These are phyloP conservation scores for Bolinopsis microptera DNA, from an alignment of 37 sponge, comb jelly and placozoan genomes.

Conservation along the genomic window DNA sequence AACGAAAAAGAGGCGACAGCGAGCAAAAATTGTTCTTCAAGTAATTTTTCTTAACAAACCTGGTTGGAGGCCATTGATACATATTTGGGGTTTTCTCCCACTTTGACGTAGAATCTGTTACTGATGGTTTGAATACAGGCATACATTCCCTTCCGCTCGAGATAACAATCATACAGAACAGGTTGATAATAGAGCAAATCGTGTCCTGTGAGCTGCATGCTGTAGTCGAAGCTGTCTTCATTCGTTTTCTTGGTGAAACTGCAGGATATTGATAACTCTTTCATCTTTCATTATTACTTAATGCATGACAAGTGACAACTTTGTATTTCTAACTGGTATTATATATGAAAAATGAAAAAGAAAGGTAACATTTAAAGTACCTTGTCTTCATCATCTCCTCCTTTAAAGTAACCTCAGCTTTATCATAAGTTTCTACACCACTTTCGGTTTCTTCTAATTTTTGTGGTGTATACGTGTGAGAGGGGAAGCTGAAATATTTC, in stretches of 20 bases:
- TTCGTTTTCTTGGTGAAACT: not conserved
- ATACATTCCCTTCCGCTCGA: not conserved
- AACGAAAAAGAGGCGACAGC: no score
- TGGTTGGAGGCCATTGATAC: not conserved
- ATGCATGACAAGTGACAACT: no score
- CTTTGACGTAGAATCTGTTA: not conserved
- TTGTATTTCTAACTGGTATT: no score
- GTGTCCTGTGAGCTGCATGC: not conserved
- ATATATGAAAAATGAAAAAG: no score
- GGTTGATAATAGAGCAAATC: not conserved
- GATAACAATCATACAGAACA: not conserved
- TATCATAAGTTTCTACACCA: not conserved
- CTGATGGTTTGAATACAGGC: not conserved
- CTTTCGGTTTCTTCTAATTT: not conserved
- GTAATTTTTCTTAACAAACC: not conserved
- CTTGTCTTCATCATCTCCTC: not conserved
- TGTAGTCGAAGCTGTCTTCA: not conserved
- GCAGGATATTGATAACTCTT: no score
- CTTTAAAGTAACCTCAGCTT: not conserved
- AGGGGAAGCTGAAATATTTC: slow-evolving; percentile 11
- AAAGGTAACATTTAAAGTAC: no score
- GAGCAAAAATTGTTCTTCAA: no score
- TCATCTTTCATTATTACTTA: no score
- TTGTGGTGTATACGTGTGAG: not conserved
- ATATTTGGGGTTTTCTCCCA: not conserved